Conservation (phyloP, 2,797 vertebrate genomes). For the Cuniculus paca region DNA sequence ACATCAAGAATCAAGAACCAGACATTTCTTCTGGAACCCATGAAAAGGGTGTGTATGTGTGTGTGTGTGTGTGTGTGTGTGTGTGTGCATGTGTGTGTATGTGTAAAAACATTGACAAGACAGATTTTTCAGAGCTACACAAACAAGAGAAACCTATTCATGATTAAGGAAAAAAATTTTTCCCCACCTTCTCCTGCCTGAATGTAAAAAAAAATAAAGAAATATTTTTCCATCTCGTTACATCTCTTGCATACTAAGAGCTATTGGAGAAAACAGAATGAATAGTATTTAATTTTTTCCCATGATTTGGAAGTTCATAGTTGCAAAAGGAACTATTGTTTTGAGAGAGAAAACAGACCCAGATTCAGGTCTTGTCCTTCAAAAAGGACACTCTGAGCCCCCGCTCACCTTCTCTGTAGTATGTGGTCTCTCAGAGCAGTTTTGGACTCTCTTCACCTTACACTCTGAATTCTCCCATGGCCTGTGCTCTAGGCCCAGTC, state of each 20-base stretch:
- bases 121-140: neutral
- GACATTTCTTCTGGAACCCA: neutral
- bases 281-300: neutral
- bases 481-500: too few species aligned
- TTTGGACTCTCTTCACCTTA: neutral
- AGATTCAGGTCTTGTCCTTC: neutral
- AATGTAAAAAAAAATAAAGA: neutral
- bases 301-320: neutral
- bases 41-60: neutral
- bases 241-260: neutral
- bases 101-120: neutral
- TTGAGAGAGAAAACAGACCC: neutral
- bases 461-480: neutral
- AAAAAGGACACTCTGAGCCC: neutral
- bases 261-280: neutral
- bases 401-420: neutral
- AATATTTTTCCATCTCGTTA: neutral
- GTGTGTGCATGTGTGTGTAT: fast-evolving
- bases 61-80: neutral
- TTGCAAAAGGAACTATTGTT: neutral
- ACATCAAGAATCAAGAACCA: neutral
- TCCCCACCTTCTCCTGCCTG: neutral
- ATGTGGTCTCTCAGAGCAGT: neutral
- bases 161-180: conserved; percentile 53
- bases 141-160: neutral